Conservation (phyloP, 2,888 invertebrate species). For the Molorchus minor region DNA sequence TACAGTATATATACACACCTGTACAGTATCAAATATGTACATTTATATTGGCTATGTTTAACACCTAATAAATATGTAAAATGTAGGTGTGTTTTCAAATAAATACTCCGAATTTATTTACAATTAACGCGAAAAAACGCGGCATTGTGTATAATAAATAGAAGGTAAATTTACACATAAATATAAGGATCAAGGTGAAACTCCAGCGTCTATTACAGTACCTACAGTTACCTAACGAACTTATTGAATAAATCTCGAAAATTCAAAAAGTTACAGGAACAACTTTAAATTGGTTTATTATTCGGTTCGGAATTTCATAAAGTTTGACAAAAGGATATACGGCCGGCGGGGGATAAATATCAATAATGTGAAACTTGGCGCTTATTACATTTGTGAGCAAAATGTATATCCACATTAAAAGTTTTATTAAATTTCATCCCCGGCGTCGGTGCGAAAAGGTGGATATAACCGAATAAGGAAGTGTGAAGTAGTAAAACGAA, state of each 20-base stretch:
- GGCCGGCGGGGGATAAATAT: slow-evolving; percentile 37
- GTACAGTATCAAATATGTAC: no score
- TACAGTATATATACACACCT: no score
- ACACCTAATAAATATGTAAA: no score
- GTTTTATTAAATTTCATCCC: slow-evolving; percentile 42
- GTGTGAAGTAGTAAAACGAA: slow-evolving; percentile 13
- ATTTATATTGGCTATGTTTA: no score
- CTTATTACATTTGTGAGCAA: slow-evolving; percentile 42
- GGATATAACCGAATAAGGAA: slow-evolving; percentile 3
- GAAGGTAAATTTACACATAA: no score
- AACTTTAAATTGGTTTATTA: slow-evolving; percentile 40
- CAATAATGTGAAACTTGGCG: slow-evolving; percentile 44
- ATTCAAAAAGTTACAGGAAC: slow-evolving; percentile 9
- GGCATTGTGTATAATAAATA: no score
- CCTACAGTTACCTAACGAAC: no score
- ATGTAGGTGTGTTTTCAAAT: no score
- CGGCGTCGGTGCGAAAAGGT: background rate
- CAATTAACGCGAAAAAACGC: no score
- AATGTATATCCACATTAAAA: slow-evolving; percentile 40
- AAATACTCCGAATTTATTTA: no score
- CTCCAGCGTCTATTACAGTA: no score
- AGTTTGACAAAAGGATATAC: slow-evolving; percentile 30
- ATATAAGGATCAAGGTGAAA: no score
- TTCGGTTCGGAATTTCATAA: slow-evolving; percentile 34
- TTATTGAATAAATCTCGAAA: slow-evolving; percentile 13